These are phyloP conservation scores for Falco columbarius DNA, from an alignment of 2,797 vertebrate species.

Conservation along the genomic window DNA sequence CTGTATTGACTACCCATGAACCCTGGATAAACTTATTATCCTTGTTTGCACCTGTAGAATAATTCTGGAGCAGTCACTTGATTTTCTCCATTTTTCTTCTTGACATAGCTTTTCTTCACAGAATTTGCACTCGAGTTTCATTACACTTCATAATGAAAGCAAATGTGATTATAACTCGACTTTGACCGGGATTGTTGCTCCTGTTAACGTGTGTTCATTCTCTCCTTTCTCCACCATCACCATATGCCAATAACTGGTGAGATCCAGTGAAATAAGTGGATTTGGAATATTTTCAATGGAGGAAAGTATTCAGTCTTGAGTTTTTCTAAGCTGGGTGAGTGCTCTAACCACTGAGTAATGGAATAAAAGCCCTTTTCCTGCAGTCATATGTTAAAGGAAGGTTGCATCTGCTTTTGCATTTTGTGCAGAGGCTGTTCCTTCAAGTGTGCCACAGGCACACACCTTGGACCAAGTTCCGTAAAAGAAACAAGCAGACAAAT, in stretches of 20 bases:
- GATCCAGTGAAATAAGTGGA: neutral
- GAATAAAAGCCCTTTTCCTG: constrained; percentile 6
- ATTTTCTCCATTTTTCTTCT: neutral
- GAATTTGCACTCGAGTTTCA: neutral
- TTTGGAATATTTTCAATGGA: constrained; percentile 6
- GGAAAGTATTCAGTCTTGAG: neutral
- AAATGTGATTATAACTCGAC: neutral
- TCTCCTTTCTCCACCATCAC: neutral
- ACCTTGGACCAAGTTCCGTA: constrained; percentile 18
- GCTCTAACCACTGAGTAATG: neutral
- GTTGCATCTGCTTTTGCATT: constrained; percentile 24
- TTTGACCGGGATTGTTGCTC: neutral
- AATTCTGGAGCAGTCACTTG: neutral
- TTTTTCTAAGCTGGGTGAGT: neutral
- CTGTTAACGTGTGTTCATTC: neutral
- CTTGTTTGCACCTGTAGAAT: neutral
- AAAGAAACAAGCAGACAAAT: constrained; percentile 25
- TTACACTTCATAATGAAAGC: neutral
- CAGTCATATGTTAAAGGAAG: neutral
- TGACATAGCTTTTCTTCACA: neutral
- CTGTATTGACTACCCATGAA: neutral
- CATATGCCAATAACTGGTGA: neutral
- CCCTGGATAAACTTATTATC: neutral
- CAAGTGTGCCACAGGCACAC: neutral
- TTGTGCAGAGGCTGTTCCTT: constrained; percentile 3